These are phyloP conservation scores for Heterotilapia buettikoferi DNA, from an alignment of 2,113 vertebrate genomes.

Conservation along the genomic window DNA sequence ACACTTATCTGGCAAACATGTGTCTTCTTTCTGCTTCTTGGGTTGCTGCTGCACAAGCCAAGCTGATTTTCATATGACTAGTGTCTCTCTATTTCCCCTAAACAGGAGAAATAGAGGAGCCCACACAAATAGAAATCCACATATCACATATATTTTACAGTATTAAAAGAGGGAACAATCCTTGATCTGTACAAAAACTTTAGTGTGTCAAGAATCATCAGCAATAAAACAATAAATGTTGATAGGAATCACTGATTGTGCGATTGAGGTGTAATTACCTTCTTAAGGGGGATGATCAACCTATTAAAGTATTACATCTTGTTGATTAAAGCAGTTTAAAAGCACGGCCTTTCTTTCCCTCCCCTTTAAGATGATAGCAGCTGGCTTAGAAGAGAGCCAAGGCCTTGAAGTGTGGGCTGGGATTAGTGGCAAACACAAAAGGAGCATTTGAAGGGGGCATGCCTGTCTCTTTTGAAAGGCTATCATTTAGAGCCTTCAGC, in stretches of 20 bases:
- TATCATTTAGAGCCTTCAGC: constrained; percentile 65
- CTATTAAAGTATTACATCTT: constrained; percentile 53
- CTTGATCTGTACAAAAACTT: background rate
- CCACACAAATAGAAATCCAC: background rate
- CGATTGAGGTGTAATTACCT: constrained; percentile 37
- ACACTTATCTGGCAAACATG: constrained; percentile 20
- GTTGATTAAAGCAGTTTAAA: constrained; percentile 51
- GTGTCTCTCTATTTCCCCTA: background rate
- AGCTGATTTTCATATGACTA: background rate
- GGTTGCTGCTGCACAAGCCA: background rate
- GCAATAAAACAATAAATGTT: background rate
- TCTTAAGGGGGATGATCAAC: constrained; percentile 31
- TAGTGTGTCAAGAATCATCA: background rate
- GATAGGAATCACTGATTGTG: background rate
- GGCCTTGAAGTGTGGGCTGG: constrained; percentile 63
- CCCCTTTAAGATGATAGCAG: constrained; percentile 61
- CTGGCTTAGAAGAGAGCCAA: constrained; percentile 50
- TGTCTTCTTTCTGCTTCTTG: background rate
- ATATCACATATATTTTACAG: background rate
- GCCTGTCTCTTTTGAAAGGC: constrained; percentile 52
- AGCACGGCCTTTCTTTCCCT: constrained; percentile 44
- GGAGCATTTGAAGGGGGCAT: constrained; percentile 43
- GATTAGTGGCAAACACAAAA: constrained; percentile 69
- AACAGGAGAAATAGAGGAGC: background rate
- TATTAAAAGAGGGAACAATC: background rate